These are phyloP conservation scores for Deilephila porcellus DNA, from an alignment of 2,888 invertebrate genomes.

Conservation along the genomic window DNA sequence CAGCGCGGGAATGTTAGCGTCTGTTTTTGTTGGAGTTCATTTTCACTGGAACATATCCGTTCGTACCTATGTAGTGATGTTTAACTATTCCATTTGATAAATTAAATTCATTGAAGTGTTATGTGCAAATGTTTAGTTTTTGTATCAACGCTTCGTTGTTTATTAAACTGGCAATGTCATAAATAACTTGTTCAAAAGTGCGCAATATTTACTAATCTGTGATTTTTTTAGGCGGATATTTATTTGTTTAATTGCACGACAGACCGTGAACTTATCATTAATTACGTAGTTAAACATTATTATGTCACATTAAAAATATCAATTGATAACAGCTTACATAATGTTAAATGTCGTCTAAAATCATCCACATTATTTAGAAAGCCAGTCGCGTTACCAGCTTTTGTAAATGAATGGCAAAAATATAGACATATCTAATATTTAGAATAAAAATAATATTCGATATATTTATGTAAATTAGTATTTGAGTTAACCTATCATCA, in stretches of 20 bases:
- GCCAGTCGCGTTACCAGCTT: too few species aligned
- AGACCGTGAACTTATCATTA: too few species aligned
- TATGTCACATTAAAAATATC: too few species aligned
- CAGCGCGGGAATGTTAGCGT: constrained; percentile 43
- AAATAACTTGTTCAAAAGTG: not conserved
- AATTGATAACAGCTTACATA: too few species aligned
- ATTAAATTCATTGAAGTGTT: not conserved
- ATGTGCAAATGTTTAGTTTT: constrained; percentile 7
- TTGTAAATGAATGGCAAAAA: too few species aligned
- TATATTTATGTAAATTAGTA: too few species aligned
- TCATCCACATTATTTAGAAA: too few species aligned
- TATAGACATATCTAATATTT: too few species aligned
- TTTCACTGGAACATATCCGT: constrained; percentile 32
- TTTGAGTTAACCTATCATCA: too few species aligned
- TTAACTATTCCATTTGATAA: constrained; percentile 9
- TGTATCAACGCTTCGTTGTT: not conserved
- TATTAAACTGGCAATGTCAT: not conserved
- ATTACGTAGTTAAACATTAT: too few species aligned
- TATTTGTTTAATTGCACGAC: not conserved
- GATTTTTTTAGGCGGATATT: not conserved
- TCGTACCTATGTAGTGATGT: constrained; percentile 7
- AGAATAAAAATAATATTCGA: too few species aligned
- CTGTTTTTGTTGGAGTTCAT: constrained; percentile 43
- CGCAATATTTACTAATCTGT: not conserved
- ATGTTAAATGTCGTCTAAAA: too few species aligned